Evolutionary conservation across 2,797 vertebrate genomes (phyloP).

Genomic region (Megaceryle alcyon): DNA sequence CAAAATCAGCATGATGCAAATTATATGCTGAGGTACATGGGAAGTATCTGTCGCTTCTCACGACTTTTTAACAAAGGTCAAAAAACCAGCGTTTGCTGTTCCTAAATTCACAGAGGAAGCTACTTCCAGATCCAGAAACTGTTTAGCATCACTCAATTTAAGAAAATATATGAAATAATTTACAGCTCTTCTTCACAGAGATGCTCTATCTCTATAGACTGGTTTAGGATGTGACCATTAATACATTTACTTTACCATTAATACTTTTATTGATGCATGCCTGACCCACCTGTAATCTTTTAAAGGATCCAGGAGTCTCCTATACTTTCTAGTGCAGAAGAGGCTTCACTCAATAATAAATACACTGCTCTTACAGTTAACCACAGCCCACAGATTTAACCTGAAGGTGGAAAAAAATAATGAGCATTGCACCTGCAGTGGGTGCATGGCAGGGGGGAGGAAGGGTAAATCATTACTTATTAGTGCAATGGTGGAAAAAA

Average conservation of each 20-base stretch:
- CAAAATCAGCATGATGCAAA: background rate
- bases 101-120: background rate
- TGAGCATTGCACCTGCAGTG: background rate
- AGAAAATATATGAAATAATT: background rate
- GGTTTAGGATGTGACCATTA: background rate
- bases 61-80: background rate
- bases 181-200: background rate
- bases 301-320: background rate
- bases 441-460: background rate
- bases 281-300: background rate
- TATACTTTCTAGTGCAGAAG: background rate
- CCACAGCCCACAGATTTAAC: background rate
- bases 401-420: background rate
- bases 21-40: background rate
- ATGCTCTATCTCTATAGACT: rapidly evolving
- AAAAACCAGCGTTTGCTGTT: background rate
- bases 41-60: background rate
- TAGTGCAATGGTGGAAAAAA: background rate
- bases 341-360: background rate
- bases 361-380: background rate
- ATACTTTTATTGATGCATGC: background rate
- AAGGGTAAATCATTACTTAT: background rate
- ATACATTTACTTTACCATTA: background rate
- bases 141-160: background rate
- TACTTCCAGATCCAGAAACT: background rate